phyloP scores from a whole-genome alignment of 23 tunicate genomes.

The Ascidia mentula region DNA sequence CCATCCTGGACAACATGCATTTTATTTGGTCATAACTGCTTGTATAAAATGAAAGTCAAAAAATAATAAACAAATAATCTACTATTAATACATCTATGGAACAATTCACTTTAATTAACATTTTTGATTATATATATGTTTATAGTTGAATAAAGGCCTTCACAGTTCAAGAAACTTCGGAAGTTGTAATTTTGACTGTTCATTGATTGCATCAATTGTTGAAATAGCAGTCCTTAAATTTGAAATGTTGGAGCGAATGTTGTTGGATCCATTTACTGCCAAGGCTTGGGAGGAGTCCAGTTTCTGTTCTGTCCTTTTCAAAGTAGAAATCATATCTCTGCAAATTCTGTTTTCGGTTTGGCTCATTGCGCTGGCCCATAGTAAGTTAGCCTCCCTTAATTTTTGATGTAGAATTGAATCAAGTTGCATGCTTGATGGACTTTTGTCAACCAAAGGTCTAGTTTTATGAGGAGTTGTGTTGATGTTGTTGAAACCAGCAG shows the following conservation, averaged over 20 bases:
- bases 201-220: slow-evolving; percentile 9
- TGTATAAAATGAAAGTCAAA: too few species aligned
- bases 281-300: slow-evolving; percentile 48
- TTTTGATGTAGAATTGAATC: slow-evolving; percentile 31
- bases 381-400: slow-evolving; percentile 39
- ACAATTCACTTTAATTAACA: too few species aligned
- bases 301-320: slow-evolving; percentile 28
- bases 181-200: background rate
- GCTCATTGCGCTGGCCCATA: slow-evolving; percentile 15
- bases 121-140: too few species aligned
- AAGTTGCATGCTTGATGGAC: background rate
- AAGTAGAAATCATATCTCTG: slow-evolving; percentile 36
- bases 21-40: too few species aligned
- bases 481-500: too few species aligned
- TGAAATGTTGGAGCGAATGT: slow-evolving; percentile 25
- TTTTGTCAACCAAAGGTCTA: too few species aligned
- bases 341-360: slow-evolving; percentile 8
- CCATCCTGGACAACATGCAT: too few species aligned
- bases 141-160: too few species aligned
- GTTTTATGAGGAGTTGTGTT: too few species aligned
- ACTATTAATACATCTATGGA: too few species aligned
- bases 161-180: slow-evolving; percentile 5
- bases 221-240: slow-evolving; percentile 2
- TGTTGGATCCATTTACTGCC: slow-evolving; percentile 40
- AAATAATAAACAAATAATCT: too few species aligned